Percentiles rank a stretch among this genome's conserved stretches.
Conservation (phyloP, 35 echinoderm and acorn worm genomes). For the Holothuria glaberrima region DNA sequence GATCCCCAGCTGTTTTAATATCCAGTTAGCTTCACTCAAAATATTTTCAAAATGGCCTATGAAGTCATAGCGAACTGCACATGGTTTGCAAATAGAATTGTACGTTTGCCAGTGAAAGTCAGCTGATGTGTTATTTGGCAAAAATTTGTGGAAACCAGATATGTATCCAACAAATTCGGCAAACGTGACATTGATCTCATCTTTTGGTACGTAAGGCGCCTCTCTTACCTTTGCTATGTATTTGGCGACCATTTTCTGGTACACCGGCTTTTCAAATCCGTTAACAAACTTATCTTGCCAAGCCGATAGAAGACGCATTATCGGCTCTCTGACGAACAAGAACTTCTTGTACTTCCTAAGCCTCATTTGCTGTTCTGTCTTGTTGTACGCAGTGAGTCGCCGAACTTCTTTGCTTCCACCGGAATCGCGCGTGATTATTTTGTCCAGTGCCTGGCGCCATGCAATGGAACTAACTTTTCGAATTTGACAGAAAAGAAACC, state of each 20-base stretch:
- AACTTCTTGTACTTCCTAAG: constrained; percentile 77
- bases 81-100: constrained; percentile 71
- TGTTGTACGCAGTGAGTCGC: constrained; percentile 54
- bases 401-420: not conserved
- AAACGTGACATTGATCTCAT: constrained; percentile 62
- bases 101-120: constrained; percentile 84
- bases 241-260: constrained; percentile 30
- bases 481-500: constrained; percentile 79
- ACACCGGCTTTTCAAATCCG: constrained; percentile 56
- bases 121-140: not conserved
- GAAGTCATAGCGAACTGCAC: constrained; percentile 67
- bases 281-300: constrained; percentile 78
- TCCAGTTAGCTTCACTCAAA: constrained; percentile 53
- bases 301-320: constrained; percentile 68
- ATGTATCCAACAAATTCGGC: constrained; percentile 75
- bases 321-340: constrained; percentile 80
- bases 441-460: constrained; percentile 65
- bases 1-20: constrained; percentile 35
- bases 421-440: not conserved
- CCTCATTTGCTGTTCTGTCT: constrained; percentile 40
- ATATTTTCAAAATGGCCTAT: constrained; percentile 86
- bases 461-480: constrained; percentile 80
- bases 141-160: not conserved
- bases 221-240: constrained; percentile 33
- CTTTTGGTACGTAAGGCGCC: not conserved